Percentiles rank a stretch among this genome's conserved stretches.
Conservation (phyloP, 2,113 vertebrate genomes). For the Cryptoleucopteryx plumbea region DNA sequence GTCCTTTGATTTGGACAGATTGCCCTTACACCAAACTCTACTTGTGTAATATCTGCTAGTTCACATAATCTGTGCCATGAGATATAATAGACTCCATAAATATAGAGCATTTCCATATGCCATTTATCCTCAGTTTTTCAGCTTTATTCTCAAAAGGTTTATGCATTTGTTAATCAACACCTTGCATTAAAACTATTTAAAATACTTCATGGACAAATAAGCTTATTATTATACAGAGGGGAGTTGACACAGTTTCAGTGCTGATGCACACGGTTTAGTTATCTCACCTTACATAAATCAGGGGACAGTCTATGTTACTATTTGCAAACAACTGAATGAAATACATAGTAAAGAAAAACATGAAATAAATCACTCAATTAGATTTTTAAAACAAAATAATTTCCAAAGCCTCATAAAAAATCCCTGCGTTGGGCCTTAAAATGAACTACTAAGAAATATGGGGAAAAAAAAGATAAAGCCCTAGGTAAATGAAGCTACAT, state of each 20-base stretch:
- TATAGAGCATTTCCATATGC: not conserved
- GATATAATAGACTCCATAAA: not conserved
- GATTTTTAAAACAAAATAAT: not conserved
- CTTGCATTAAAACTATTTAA: not conserved
- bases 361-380: not conserved
- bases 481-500: not conserved
- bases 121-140: not conserved
- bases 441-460: not conserved
- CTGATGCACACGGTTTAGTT: not conserved
- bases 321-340: not conserved
- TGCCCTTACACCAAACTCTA: not conserved
- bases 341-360: not conserved
- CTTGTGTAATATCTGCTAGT: not conserved
- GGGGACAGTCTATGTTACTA: not conserved
- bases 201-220: not conserved
- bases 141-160: not conserved
- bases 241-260: not conserved
- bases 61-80: not conserved
- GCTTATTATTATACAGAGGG: rapidly evolving
- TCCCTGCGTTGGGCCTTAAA: not conserved
- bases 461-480: not conserved
- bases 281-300: not conserved
- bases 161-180: not conserved
- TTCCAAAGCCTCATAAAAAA: not conserved
- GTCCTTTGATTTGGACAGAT: not conserved